phyloP scores from a whole-genome alignment of 2,113 vertebrate genomes.

The Phrynosoma blainvillii region DNA sequence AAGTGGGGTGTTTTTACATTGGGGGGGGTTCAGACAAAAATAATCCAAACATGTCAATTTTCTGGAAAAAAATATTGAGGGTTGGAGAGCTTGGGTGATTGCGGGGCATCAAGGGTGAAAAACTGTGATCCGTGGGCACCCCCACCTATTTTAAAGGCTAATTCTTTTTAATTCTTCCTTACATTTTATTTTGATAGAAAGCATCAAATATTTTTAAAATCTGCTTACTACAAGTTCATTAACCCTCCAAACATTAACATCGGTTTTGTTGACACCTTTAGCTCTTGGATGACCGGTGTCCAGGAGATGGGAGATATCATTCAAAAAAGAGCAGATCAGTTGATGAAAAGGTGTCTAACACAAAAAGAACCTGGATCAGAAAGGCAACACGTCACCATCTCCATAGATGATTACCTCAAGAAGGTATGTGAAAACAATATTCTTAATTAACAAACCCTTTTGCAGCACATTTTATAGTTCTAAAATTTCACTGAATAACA shows the following conservation, averaged over 20 bases:
- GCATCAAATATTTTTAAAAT: not conserved
- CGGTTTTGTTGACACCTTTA: conserved; percentile 62
- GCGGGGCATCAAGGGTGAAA: no score
- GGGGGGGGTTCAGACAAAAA: no score
- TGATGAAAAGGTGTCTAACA: conserved; percentile 70
- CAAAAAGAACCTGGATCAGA: conserved; percentile 72
- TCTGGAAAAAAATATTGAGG: no score
- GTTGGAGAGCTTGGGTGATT: no score
- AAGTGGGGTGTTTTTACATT: no score
- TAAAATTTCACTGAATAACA: not conserved
- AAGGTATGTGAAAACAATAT: conserved; percentile 74
- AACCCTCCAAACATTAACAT: conserved; percentile 25
- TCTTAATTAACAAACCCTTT: not conserved
- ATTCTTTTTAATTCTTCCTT: not conserved
- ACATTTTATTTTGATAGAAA: not conserved
- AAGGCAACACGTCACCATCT: conserved; percentile 71
- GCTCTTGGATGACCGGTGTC: conserved; percentile 71
- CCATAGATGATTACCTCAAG: conserved; percentile 75
- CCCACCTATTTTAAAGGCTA: not conserved
- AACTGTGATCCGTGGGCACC: no score
- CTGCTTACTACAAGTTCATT: not conserved
- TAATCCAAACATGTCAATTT: no score
- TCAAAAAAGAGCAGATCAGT: conserved; percentile 70
- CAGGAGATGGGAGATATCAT: conserved; percentile 80
- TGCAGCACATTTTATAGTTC: not conserved